phyloP scores from a whole-genome alignment of 1,140 invertebrate species.

The Lasioglossum baleicum region DNA sequence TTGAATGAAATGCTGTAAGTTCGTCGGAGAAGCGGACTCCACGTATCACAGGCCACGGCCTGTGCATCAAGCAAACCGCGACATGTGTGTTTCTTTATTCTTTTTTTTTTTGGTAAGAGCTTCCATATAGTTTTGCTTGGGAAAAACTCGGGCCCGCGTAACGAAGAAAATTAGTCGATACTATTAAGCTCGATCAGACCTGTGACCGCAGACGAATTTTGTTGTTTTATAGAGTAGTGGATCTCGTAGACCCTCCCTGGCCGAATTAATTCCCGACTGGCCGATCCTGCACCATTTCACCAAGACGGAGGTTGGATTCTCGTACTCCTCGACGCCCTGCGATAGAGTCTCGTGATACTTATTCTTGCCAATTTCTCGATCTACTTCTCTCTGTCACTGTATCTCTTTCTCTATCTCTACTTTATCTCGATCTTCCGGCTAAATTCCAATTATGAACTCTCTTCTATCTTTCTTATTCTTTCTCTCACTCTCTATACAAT shows the following conservation, averaged over 20 bases:
- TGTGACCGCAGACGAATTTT: conserved; percentile 58
- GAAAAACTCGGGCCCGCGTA: background rate
- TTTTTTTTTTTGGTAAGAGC: conserved; percentile 3
- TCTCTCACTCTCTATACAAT: background rate
- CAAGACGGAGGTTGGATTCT: conserved; percentile 86
- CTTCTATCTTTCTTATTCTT: background rate
- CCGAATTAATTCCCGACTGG: conserved; percentile 98
- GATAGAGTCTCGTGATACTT: conserved; percentile 24
- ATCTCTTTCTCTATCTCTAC: conserved; percentile 24
- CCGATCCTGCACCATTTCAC: conserved; percentile 93
- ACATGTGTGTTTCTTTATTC: conserved; percentile 5
- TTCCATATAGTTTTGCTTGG: conserved; percentile 33
- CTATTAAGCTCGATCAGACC: conserved; percentile 26
- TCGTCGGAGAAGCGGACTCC: too few relatives aligned
- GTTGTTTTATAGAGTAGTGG: conserved; percentile 82
- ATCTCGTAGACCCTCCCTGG: conserved; percentile 92
- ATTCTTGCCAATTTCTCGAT: conserved; percentile 29
- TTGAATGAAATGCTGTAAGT: too few relatives aligned
- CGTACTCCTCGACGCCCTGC: conserved; percentile 57
- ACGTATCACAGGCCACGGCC: too few relatives aligned
- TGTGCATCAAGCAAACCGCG: too few relatives aligned
- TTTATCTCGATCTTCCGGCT: conserved; percentile 11
- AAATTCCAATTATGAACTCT: background rate
- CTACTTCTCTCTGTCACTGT: conserved; percentile 21
- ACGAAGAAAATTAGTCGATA: conserved; percentile 15